phyloP scores from a whole-genome alignment of 1,140 invertebrate species.

The Globodera ellingtonae region DNA sequence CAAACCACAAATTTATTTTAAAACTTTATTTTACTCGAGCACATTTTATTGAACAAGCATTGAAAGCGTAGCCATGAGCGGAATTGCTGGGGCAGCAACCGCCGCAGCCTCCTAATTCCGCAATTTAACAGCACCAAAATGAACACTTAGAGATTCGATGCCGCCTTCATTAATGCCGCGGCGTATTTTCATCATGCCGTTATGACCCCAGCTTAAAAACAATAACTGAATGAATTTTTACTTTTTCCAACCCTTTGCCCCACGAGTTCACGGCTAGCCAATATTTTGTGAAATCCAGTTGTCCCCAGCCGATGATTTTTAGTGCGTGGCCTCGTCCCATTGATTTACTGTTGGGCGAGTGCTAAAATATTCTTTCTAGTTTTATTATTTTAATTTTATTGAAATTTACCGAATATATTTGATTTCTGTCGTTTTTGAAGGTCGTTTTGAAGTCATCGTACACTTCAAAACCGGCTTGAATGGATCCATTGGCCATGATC shows the following conservation, averaged over 20 bases:
- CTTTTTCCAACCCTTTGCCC: neutral
- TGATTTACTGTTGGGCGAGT: neutral
- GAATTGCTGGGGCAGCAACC: too few species aligned
- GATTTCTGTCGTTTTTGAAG: neutral
- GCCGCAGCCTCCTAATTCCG: too few species aligned
- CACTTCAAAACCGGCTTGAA: neutral
- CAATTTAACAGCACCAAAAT: neutral
- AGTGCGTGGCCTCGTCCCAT: neutral
- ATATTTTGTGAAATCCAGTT: neutral
- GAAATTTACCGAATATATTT: neutral
- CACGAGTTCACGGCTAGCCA: conserved; percentile 20
- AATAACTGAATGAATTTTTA: neutral
- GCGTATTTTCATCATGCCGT: conserved; percentile 10
- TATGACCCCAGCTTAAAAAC: conserved; percentile 2
- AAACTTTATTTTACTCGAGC: too few species aligned
- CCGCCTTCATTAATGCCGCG: conserved; percentile 9
- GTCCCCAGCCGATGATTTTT: conserved; percentile 24
- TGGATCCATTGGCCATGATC: neutral
- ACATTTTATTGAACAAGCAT: too few species aligned
- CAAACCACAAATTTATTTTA: too few species aligned
- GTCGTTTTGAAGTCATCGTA: neutral
- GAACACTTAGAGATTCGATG: conserved; percentile 15
- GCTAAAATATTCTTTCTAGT: neutral
- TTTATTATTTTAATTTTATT: neutral
- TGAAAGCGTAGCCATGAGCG: too few species aligned